Percentiles rank a stretch among this genome's conserved stretches.
phyloP scores from a whole-genome alignment of 92 coral and sea anemone species.

The Metridium senile region DNA sequence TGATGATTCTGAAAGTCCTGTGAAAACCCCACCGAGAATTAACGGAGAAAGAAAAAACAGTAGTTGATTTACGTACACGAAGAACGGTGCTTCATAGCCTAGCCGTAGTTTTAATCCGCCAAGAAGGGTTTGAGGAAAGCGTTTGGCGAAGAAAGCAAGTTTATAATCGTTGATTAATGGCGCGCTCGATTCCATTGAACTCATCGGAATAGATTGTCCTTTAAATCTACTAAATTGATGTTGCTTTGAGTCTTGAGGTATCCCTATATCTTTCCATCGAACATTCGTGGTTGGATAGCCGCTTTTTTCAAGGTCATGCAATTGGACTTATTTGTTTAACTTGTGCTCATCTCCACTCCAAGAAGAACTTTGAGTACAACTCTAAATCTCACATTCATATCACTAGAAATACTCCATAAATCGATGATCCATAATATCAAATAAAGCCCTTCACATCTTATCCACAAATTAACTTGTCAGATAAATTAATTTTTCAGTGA shows the following conservation, averaged over 20 bases:
- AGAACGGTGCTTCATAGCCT: constrained; percentile 83
- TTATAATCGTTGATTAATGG: constrained; percentile 97
- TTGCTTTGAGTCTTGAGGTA: not conserved
- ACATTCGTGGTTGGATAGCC: not conserved
- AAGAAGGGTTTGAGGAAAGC: constrained; percentile 86
- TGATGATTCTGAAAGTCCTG: constrained; percentile 70
- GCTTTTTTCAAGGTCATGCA: not conserved
- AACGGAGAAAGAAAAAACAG: constrained; percentile 75
- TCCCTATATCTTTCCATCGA: not conserved
- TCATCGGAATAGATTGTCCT: constrained; percentile 43
- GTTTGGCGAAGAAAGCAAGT: constrained; percentile 89
- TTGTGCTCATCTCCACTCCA: not conserved
- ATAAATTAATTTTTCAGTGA: not conserved
- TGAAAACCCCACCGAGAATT: constrained; percentile 78
- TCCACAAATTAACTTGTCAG: not conserved
- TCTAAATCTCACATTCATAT: not conserved
- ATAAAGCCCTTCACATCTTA: not conserved
- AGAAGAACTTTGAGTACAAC: not conserved
- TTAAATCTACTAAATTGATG: not conserved
- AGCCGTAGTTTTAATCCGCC: constrained; percentile 89
- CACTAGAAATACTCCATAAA: not conserved
- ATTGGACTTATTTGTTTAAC: not conserved
- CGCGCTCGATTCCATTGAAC: constrained; percentile 82
- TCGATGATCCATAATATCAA: not conserved
- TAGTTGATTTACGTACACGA: constrained; percentile 82